Conservation (phyloP, 2,888 invertebrate species). For the Eupithecia dodoneata region DNA sequence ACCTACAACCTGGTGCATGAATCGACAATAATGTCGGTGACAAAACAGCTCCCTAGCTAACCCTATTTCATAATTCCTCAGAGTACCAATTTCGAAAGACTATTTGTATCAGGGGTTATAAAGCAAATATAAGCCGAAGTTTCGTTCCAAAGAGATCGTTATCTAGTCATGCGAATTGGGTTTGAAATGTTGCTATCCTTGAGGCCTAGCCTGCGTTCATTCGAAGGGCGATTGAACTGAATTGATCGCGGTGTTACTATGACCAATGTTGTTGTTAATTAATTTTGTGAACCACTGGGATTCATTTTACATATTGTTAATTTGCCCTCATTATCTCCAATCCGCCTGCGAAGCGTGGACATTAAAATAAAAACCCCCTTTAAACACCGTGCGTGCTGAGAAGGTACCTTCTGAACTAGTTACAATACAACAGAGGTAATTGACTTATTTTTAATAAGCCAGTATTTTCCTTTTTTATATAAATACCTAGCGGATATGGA, state of each 20-base stretch:
- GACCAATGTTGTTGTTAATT: conserved; percentile 15
- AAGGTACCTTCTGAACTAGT: not conserved
- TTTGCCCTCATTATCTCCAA: not conserved
- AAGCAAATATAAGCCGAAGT: conserved; percentile 30
- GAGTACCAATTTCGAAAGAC: conserved; percentile 15
- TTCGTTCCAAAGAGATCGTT: conserved; percentile 34
- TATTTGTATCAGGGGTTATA: conserved; percentile 14
- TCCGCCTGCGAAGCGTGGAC: not conserved
- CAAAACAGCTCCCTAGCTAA: conserved; percentile 10
- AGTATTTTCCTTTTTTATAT: not conserved
- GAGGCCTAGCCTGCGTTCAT: conserved; percentile 36
- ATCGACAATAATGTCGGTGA: not conserved
- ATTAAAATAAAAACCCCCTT: not conserved
- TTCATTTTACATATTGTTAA: not conserved
- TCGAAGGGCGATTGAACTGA: conserved; percentile 31
- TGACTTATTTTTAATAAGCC: no score
- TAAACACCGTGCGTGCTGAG: not conserved
- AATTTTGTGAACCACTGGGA: conserved; percentile 22
- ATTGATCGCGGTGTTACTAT: conserved; percentile 29
- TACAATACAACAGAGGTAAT: not conserved
- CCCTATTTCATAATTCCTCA: conserved; percentile 12
- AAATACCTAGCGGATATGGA: not conserved
- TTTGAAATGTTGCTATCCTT: conserved; percentile 42
- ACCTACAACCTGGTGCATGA: not conserved
- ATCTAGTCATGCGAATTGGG: conserved; percentile 34